These are phyloP conservation scores for Periparus ater DNA, from an alignment of 2,797 vertebrate species.

Conservation along the genomic window DNA sequence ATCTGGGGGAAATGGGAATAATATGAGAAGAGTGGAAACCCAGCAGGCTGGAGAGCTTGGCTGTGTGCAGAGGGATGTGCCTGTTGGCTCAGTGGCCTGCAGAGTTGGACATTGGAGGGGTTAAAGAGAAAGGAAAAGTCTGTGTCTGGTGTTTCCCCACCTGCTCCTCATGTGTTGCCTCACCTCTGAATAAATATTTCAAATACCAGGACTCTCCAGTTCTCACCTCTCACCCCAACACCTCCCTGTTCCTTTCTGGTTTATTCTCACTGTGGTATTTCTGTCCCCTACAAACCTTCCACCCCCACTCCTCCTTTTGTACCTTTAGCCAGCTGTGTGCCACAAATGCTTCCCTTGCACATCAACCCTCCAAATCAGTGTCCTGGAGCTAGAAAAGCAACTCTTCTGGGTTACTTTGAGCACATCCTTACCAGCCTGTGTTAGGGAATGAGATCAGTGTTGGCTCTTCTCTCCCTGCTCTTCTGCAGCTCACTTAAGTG, in stretches of 20 bases:
- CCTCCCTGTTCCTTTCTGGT: background rate
- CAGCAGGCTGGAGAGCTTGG: background rate
- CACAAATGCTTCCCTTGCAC: background rate
- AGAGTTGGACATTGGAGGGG: rapidly evolving
- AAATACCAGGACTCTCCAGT: background rate
- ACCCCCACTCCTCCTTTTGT: background rate
- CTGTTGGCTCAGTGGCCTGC: background rate
- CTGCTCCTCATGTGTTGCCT: background rate
- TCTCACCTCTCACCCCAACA: background rate
- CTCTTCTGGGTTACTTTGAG: background rate
- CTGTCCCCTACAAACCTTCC: background rate
- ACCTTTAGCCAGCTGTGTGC: background rate
- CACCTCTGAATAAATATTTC: background rate
- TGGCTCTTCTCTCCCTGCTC: background rate
- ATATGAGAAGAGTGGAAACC: background rate
- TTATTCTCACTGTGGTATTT: background rate
- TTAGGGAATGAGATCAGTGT: background rate
- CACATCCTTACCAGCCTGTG: no score
- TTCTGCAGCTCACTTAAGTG: background rate
- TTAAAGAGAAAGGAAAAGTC: background rate
- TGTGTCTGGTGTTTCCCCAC: background rate
- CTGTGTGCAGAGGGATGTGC: background rate
- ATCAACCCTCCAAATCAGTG: background rate
- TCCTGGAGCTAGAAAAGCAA: background rate
- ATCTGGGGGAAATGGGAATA: background rate